Evolutionary conservation across 64 coral and sea anemone species (phyloP).

Genomic region (Catalaphyllia jardinei): DNA sequence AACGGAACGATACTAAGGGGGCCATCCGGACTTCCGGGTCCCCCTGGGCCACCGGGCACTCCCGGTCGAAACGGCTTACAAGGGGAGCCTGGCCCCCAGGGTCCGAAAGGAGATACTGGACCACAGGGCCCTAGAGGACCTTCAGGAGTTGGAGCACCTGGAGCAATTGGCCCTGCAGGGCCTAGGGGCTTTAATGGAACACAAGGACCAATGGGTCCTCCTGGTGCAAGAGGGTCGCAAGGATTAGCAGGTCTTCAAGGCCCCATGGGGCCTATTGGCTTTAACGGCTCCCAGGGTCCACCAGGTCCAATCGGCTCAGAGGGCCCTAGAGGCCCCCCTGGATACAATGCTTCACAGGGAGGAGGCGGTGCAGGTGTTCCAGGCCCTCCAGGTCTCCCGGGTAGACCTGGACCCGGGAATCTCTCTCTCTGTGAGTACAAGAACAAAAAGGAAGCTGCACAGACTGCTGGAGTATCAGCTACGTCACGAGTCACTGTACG

Average conservation of each 20-base stretch:
- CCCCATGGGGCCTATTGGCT: neutral
- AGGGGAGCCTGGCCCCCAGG: neutral
- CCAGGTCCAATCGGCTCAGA: neutral
- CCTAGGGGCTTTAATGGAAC: conserved; percentile 20
- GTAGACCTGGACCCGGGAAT: conserved; percentile 26
- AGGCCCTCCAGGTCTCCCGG: conserved; percentile 17
- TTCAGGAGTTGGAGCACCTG: neutral
- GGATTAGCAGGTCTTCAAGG: conserved; percentile 6
- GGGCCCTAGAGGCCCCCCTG: conserved; percentile 21
- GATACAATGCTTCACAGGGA: neutral
- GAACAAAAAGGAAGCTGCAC: conserved; percentile 5
- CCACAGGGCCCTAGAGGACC: neutral
- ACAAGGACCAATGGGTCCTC: conserved; percentile 20
- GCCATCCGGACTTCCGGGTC: neutral
- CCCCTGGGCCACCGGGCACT: neutral
- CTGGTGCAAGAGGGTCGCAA: neutral
- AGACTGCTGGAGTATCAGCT: conserved; percentile 9
- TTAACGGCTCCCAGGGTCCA: conserved; percentile 10
- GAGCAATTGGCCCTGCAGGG: neutral
- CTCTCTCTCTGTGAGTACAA: conserved; percentile 21
- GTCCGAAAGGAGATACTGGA: neutral
- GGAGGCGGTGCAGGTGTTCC: neutral
- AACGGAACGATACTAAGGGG: neutral
- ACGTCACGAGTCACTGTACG: neutral
- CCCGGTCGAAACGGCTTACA: neutral